Percentiles rank a stretch among this genome's conserved stretches.
These are phyloP conservation scores for Euthynnus affinis DNA, from an alignment of 2,797 vertebrate species.

Conservation along the genomic window DNA sequence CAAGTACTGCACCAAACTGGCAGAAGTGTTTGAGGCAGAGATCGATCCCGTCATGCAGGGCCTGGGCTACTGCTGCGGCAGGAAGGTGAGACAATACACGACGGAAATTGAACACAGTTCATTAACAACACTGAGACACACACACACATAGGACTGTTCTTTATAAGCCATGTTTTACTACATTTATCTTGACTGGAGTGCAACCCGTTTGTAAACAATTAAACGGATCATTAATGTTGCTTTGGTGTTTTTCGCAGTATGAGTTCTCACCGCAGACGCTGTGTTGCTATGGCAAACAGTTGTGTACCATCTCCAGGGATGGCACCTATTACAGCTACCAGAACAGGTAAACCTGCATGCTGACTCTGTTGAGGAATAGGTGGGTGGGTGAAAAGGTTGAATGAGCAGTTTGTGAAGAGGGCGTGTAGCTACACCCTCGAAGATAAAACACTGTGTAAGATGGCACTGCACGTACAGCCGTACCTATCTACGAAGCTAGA, in stretches of 20 bases:
- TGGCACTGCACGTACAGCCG: not conserved
- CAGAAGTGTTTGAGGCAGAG: constrained; percentile 97
- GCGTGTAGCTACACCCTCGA: not conserved
- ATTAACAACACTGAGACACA: too few relatives aligned
- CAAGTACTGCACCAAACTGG: constrained; percentile 98
- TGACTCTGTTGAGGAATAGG: not conserved
- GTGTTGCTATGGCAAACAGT: constrained; percentile 98
- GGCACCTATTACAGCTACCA: constrained; percentile 99
- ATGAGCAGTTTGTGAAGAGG: not conserved
- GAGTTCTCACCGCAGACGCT: constrained; percentile 99
- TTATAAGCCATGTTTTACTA: not conserved
- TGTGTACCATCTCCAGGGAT: constrained; percentile 98
- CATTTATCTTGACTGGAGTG: not conserved
- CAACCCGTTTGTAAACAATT: not conserved
- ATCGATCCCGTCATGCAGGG: constrained; percentile 98
- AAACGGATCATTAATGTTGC: constrained; percentile 42
- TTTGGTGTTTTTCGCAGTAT: constrained; percentile 88
- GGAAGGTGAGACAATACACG: constrained; percentile 89
- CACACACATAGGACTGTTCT: not conserved
- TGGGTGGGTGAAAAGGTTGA: not conserved
- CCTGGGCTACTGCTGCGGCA: constrained; percentile 97
- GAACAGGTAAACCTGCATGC: constrained; percentile 91
- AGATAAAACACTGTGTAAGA: not conserved
- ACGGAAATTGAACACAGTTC: not conserved
- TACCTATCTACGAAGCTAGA: not conserved